phyloP scores from a whole-genome alignment of 1,140 invertebrate species.

The Elymnias hypermnestra region DNA sequence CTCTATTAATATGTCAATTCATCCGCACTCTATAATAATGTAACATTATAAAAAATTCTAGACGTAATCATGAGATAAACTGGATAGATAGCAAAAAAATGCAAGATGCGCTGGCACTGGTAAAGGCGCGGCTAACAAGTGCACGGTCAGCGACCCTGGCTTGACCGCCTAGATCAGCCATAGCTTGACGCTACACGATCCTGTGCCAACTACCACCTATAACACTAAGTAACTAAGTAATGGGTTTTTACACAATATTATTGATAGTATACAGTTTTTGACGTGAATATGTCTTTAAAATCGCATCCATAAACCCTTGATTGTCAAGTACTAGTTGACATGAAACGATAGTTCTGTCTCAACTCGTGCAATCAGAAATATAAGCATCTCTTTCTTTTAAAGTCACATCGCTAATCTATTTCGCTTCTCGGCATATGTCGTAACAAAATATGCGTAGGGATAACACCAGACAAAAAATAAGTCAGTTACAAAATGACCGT shows the following conservation, averaged over 20 bases:
- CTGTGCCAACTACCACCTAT: conserved; percentile 4
- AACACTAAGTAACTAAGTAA: conserved; percentile 5
- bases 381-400: too few relatives aligned
- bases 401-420: too few relatives aligned
- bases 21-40: not conserved
- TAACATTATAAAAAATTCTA: conserved; percentile 11
- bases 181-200: conserved; percentile 21
- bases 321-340: too few relatives aligned
- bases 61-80: conserved; percentile 16
- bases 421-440: too few relatives aligned
- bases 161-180: conserved; percentile 20
- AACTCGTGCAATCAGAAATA: too few relatives aligned
- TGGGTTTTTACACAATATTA: conserved; percentile 4
- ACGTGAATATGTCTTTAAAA: too few relatives aligned
- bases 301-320: too few relatives aligned
- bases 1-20: conserved; percentile 14
- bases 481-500: too few relatives aligned
- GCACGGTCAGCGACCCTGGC: conserved; percentile 22
- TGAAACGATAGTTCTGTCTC: too few relatives aligned
- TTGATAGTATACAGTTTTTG: too few relatives aligned
- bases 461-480: too few relatives aligned
- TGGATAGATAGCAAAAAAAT: conserved; percentile 25
- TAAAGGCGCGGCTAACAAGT: conserved; percentile 9
- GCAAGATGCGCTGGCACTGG: conserved; percentile 22
- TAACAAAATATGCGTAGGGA: too few relatives aligned